A percentile compares a stretch with the other conserved stretches of the same genome.
phyloP scores from a whole-genome alignment of 2,797 vertebrate genomes.

The Enteromius fasciolatus region DNA sequence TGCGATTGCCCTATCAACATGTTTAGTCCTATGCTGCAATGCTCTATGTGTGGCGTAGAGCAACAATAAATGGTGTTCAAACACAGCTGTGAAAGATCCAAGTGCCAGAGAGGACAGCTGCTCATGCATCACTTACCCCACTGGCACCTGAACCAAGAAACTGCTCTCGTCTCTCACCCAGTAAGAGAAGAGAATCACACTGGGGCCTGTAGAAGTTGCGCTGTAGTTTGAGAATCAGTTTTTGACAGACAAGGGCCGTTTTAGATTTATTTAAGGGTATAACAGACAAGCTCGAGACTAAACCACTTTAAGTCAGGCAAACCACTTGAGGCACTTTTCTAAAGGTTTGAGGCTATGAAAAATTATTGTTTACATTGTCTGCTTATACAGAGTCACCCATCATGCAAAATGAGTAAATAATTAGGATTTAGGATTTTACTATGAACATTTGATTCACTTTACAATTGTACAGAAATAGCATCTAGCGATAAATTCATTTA shows the following conservation, averaged over 20 bases:
- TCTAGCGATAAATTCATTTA: not conserved
- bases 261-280: not conserved
- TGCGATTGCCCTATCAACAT: slow-evolving; percentile 43
- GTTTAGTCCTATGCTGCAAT: slow-evolving; percentile 14
- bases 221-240: slow-evolving; percentile 19
- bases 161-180: slow-evolving; percentile 9
- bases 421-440: not conserved
- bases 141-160: slow-evolving; percentile 44
- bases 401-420: not conserved
- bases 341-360: not conserved
- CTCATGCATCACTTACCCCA: slow-evolving; percentile 53
- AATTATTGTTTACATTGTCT: not conserved
- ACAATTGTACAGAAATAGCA: not conserved
- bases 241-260: not conserved
- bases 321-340: not conserved
- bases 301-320: not conserved
- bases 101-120: slow-evolving; percentile 42
- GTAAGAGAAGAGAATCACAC: slow-evolving; percentile 8
- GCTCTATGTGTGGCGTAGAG: slow-evolving; percentile 4
- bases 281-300: not conserved
- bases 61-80: slow-evolving; percentile 57
- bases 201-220: slow-evolving; percentile 28
- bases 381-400: not conserved
- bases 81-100: slow-evolving; percentile 39
- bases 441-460: not conserved